Evolutionary conservation across 2,113 vertebrate species (phyloP), one percentile per base, ranked within the genome.

Genomic region (Entelurus aequoreus): DNA sequence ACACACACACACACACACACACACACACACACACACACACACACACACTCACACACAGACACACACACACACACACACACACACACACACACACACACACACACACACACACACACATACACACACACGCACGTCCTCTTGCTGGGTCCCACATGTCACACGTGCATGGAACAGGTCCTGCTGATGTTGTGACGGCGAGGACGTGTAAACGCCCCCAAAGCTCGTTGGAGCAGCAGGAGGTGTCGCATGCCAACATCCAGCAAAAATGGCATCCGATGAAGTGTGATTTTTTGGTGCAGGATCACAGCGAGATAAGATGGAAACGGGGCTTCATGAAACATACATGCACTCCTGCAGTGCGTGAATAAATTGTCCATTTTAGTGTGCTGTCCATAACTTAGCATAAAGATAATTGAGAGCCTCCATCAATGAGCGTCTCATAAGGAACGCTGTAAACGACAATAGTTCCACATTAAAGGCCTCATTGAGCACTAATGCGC

Each of bases 271-370:
- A 3, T 44, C 13, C 28, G 81, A 77, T 63, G 58, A 66, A 62
- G 72, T 56, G 62, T 64, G 74, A 72, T 71, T 71, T 63, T 28
- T 48, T 49, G 40, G 40, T 54, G 47, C 11, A 56, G 63, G 40
- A 55, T 48, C 57, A 67, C 56, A 46, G 59, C 40, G 15, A 9
- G 46, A 28, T 28, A 28, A 28, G 28, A 28, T 28, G 28, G 28
- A 28, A 28, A 28, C 4, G 28, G 28, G 1, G 35, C 59, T 66
- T 82, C 69, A 77, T 86, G 60, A 79, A 84, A 76, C 44, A 74
- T 75, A 70, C 72, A 84, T 72, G 71, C 78, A 80, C 80, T 84
- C 55, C 80, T 80, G 66, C 40, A 65, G 47, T 62, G 55, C 60
- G 47, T 67, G 68, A 59, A 78, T 74, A 73, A 63, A 63, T 54